Evolutionary conservation across 53 echinoderm and acorn worm genomes (phyloP), one percentile per base, ranked within the genome.

Genomic region (Crossaster papposus): DNA sequence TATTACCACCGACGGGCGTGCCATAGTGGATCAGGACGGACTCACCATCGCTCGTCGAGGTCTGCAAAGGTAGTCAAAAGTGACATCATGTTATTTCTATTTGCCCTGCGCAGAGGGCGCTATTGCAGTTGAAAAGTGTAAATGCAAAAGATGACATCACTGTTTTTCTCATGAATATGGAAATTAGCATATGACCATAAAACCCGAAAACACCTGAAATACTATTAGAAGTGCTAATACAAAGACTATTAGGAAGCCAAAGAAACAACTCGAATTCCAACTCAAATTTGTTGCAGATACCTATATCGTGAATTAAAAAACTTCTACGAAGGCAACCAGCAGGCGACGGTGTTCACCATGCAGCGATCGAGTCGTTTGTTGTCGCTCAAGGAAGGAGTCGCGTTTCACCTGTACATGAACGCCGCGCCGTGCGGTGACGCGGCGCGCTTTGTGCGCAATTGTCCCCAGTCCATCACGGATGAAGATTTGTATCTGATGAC

Each of bases 351-450:
- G 78, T 75, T 93, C 72, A 51, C 35, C 91, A 93, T 0, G 53
- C 82, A 54, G 62, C 73, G 54, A 17, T 62, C 53, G 23, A 90
- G 89, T 12, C 92, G 65, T 37, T 70, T 93, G 1, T 70, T 96
- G 64, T 65, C 79, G 0, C 20, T 96, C 54, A 91, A 77, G 73
- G 88, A 94, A 32, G 86, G 90, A 24, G 82, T 96, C 0, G 91
- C 92, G n/a, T 94, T 98, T 65, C 98, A 98, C 76, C 92, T 98
- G 7, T 98, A 96, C 65, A 70, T 97, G 90, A 98, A 98, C 36
- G 71, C 94, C 75, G 94, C 98, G 44, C 98, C 98, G 6, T 36
- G 34, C 51, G 98, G 98, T 71, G 98, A 98, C 93, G 98, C 90
- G 22, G 88, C 93, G 23, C 79, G 90, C 50, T 94, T 93, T 94